Evolutionary conservation across 1,140 invertebrate species (phyloP), one percentile per base, ranked within the genome.

Genomic region (Telenomus remus): DNA sequence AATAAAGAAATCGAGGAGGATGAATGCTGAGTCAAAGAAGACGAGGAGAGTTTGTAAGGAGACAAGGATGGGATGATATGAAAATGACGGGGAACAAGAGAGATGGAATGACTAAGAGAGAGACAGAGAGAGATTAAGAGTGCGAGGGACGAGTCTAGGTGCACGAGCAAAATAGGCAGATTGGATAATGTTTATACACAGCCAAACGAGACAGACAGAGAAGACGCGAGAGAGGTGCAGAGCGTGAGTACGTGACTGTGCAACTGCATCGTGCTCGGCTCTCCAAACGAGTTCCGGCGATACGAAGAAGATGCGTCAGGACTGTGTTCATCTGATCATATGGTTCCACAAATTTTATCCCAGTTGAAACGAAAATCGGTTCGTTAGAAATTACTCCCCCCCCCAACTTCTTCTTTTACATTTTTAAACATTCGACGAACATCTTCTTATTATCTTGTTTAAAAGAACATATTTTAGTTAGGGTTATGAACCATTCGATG

Each of bases 211-310:
- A 12, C 16, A 48, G 39, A 66, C 35, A 54, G 34, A 37, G 35
- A 47, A 27, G 19, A 27, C 19, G 19, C 47, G 12, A 13, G 43
- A 53, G 64, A 33, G 5, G 55, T 63, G n/a, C 14, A 48, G 59
- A 61, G 71, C 69, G 70, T 51, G 66, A 80, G 55, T 81, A 84
- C 81, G 80, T 81, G 81, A 82, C 81, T 81, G 61, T 77, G 72
- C 77, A 81, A 83, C 80, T 78, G 66, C 76, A 79, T 76, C 70
- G 76, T 79, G 74, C 78, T 80, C 78, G 70, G 75, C 76, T 27
- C 19, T 82, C 78, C 50, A 74, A 72, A 79, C 79, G 76, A 85
- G 79, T 79, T 78, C 71, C 79, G 60, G 76, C 61, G 70, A 68
- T 69, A 9, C 43, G 68, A 27, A 27, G 19, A 27, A 78, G 63